Conservation (phyloP, 2,888 invertebrate genomes). For the Drosophila rubida region DNA sequence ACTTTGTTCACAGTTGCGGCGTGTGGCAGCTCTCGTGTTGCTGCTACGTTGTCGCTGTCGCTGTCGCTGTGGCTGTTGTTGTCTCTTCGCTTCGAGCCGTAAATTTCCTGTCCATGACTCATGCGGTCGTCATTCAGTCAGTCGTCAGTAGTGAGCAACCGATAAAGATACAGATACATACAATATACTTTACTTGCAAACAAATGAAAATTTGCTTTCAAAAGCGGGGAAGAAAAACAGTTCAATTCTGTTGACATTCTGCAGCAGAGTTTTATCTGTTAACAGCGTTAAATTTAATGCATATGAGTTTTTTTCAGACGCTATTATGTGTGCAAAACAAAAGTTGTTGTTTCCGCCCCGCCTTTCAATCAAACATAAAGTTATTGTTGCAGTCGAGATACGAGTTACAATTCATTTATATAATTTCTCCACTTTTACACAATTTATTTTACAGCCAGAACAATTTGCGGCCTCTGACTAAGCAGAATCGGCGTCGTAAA, state of each 20-base stretch:
- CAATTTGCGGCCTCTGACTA: conserved; percentile 8
- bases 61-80: conserved; percentile 19
- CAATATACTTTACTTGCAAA: conserved; percentile 41
- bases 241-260: conserved; percentile 41
- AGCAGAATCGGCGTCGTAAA: background rate
- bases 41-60: conserved; percentile 12
- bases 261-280: conserved; percentile 32
- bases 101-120: conserved; percentile 76
- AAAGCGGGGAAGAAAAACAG: conserved; percentile 27
- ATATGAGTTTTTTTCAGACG: conserved; percentile 18
- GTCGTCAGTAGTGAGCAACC: conserved; percentile 40
- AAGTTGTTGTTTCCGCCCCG: conserved; percentile 20
- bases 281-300: conserved; percentile 28
- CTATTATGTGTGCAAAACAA: conserved; percentile 21
- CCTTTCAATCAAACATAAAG: background rate
- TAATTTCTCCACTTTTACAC: background rate
- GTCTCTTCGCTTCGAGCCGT: conserved; percentile 54
- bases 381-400: conserved; percentile 1
- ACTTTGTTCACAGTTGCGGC: conserved; percentile 42
- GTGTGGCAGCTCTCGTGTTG: conserved; percentile 39
- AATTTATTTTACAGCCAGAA: background rate
- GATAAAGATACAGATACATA: conserved; percentile 63
- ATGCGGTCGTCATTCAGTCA: conserved; percentile 47
- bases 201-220: conserved; percentile 59
- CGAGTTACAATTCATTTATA: conserved; percentile 10